Conservation (phyloP, 2,113 vertebrate species). For the Callospermophilus lateralis region DNA sequence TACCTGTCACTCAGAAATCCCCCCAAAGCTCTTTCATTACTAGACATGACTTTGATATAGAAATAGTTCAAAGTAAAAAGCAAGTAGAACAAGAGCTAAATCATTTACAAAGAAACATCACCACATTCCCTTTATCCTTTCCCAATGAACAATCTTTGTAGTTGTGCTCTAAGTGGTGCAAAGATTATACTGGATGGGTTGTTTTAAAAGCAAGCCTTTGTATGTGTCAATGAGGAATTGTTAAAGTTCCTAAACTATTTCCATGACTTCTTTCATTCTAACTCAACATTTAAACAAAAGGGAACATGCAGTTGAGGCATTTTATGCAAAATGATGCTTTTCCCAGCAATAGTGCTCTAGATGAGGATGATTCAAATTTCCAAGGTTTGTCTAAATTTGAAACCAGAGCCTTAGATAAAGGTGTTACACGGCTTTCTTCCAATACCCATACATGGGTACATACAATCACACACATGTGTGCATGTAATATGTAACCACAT, state of each 20-base stretch:
- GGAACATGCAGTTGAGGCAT: neutral
- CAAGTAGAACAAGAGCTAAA: constrained; percentile 60
- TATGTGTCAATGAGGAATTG: constrained; percentile 20
- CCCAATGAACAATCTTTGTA: constrained; percentile 59
- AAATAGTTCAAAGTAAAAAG: constrained; percentile 72
- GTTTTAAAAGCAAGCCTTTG: constrained; percentile 61
- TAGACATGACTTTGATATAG: constrained; percentile 54
- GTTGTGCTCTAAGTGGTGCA: constrained; percentile 13
- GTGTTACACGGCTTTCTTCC: neutral
- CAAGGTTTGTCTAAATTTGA: neutral
- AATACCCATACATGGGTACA: too few species aligned
- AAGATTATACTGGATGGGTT: constrained; percentile 54
- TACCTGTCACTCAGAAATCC: constrained; percentile 85
- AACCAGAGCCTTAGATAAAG: neutral
- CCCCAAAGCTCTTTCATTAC: constrained; percentile 70
- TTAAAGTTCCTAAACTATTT: neutral
- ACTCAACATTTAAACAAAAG: constrained; percentile 9
- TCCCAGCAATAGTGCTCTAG: neutral
- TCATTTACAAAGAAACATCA: constrained; percentile 61
- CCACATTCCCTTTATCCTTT: constrained; percentile 53
- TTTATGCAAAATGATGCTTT: neutral
- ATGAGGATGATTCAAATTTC: constrained; percentile 15
- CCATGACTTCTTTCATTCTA: constrained; percentile 35
- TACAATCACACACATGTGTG: neutral
- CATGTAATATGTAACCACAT: neutral